Evolutionary conservation across 1,140 invertebrate genomes (phyloP), one percentile per base, ranked within the genome.

Genomic region (Thaumetopoea pityocampa): DNA sequence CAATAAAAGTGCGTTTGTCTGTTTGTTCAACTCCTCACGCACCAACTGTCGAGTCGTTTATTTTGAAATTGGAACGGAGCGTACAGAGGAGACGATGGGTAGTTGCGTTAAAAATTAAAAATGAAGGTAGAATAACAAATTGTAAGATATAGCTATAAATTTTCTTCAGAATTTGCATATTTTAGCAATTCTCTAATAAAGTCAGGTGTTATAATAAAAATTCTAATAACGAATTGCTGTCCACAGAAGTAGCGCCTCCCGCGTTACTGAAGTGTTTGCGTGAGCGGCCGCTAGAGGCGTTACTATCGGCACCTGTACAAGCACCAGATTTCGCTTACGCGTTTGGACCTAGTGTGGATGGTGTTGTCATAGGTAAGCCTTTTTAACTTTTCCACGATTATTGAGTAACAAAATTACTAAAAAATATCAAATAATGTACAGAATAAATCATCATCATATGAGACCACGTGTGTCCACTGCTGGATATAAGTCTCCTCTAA

Each of bases 271-370:
- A 92, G 56, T 98, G 96, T 84, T 87, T 98, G 23, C 88, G 95
- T 33, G 90, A 95, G 30, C 88, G 91, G 47, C 91, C 94, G 0
- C 87, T 96, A 23, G 90, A 93, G 18, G 88, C 86, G 37, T 74
- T 94, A 27, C 73, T 94, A 51, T 91, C 93, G 8, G 89, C 94
- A 43, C 92, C 94, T 17, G 86, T 96, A 42, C 88, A 90, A 37
- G 90, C 92, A 7, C 90, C 94, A 0, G 93, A 95, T 52, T 95
- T 96, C 66, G 89, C 94, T 3, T 92, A 94, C 24, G 92, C 94
- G 10, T 96, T 97, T 62, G 96, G 95, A 0, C 96, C 93, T 7
- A 96, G 94, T 54, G 93, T 96, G 26, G 95, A 98, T 82, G 95
- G 95, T 0, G 94, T 97, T 24, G 94, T 96, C 30, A 94, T 96